These are phyloP conservation scores for Cryptotis parvus DNA, from an alignment of 2,113 vertebrate species.

Conservation along the genomic window DNA sequence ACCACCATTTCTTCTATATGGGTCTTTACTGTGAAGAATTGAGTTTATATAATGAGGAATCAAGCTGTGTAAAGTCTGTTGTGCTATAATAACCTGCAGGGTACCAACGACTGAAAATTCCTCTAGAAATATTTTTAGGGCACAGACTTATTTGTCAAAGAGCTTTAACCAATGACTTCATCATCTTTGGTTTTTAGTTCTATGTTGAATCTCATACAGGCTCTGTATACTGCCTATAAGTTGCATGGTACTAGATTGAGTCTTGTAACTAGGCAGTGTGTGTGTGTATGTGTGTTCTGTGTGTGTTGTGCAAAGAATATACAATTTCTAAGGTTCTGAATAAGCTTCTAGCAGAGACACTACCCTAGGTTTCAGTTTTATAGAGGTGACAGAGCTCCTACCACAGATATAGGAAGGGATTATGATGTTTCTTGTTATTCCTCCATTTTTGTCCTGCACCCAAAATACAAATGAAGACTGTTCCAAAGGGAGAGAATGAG, in stretches of 20 bases:
- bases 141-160: not conserved
- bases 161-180: not conserved
- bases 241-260: too few species aligned
- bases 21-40: not conserved
- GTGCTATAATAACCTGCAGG: not conserved
- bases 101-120: not conserved
- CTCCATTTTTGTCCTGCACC: too few species aligned
- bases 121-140: not conserved
- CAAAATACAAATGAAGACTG: too few species aligned
- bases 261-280: not conserved
- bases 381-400: too few species aligned
- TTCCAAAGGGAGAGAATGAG: too few species aligned
- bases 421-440: too few species aligned
- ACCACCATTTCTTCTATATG: not conserved
- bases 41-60: not conserved
- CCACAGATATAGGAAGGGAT: too few species aligned
- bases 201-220: not conserved
- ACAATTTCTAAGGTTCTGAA: not conserved
- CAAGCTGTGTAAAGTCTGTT: not conserved
- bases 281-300: too few species aligned
- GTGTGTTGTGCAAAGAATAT: too few species aligned
- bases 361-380: too few species aligned
- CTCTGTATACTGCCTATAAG: too few species aligned
- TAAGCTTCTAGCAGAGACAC: not conserved
- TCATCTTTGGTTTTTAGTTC: not conserved